Evolutionary conservation across 1,140 invertebrate species (phyloP), one percentile per base, ranked within the genome.

Genomic region (Mercenaria mercenaria): DNA sequence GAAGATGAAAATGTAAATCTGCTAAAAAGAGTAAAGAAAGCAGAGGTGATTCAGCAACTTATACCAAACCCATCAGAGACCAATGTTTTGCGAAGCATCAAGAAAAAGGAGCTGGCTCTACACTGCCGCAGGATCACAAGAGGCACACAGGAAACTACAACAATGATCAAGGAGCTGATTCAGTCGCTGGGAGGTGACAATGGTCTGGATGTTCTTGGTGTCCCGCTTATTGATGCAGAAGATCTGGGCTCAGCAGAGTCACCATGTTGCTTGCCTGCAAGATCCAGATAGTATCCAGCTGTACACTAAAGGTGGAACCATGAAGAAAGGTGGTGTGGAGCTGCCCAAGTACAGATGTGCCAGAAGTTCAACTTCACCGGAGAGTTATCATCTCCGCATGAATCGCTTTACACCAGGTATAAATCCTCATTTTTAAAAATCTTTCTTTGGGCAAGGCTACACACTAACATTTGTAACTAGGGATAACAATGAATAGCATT

Each of bases 71-170:
- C 85, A 10, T 20, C 0, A 4, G 86, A 87, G 3, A 79, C 90
- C 8, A 1, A 61, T 29, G 6, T 47, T 6, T 8, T 47, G 15
- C 47, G 69, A 0, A 23, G 23, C 52, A 52, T 93, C 32, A 83
- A 26, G 0, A 81, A 50, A 43, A 61, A 72, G 11, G 91, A 93
- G 50, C 50, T 93, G 23, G 79, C 89, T n/a, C 56, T 72, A 0
- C 91, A 92, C 72, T 94, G 91, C 79, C 26, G 88, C n/a, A 79
- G 92, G 0, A 64, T 20, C 11, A 94, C 92, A n/a, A 41, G 92
- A 15, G 92, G 91, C 20, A 39, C 59, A 0, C 64, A 85, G 23
- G 64, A 81, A 29, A 93, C 91, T 0, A 64, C n/a, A 1, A 3
- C 10, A 0, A 80, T 91, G 3, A 83, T 94, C 10, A 15, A 0